Evolutionary conservation across 2,888 invertebrate genomes (phyloP), one percentile per base, ranked within the genome.

Genomic region (Leucozona laternaria): DNA sequence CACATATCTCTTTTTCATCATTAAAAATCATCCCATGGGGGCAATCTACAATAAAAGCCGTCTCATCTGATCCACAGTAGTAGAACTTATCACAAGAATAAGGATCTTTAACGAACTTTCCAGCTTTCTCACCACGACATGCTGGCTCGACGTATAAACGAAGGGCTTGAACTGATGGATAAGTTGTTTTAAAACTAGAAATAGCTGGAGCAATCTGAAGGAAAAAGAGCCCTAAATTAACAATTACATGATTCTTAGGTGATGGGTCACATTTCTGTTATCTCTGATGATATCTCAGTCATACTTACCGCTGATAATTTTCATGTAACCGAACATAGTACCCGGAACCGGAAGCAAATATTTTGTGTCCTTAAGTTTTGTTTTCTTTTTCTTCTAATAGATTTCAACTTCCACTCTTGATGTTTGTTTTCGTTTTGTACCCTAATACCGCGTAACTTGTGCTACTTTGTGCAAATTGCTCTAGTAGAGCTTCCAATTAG

Each of bases 1-100:
- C 92, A 72, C 92, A 92, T 4, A 92, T 90, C 53, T 90, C 89
- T 48, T 89, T 91, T 15, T 89, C 87, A 4, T 90, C 80, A 87
- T 92, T 92, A 81, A 92, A 92, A 11, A 92, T 89, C 92, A 92
- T 92, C 10, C 90, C 91, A 3, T 88, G 87, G 0, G 92, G 92
- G 57, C 92, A 92, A 15, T 90, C 89, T 4, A 92, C 92, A 34
- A 89, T 77, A 25, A 91, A 89, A 1, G 90, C 90, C 34, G 89
- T 88, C 1, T 90, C 91, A 22, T 90, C 89, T 4, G 90, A 89
- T 37, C 89, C 89, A 73, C 92, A 92, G 50, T 90, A 89, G 78
- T 89, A 92, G 76, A 92, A 92, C 71, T 90, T 85, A 10, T 90
- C 89, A 57, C 92, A 92, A 20, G 91, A 89, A 17, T 89, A 88